These are phyloP conservation scores for Drosophila putrida DNA, from an alignment of 2,888 invertebrate genomes.

Conservation along the genomic window DNA sequence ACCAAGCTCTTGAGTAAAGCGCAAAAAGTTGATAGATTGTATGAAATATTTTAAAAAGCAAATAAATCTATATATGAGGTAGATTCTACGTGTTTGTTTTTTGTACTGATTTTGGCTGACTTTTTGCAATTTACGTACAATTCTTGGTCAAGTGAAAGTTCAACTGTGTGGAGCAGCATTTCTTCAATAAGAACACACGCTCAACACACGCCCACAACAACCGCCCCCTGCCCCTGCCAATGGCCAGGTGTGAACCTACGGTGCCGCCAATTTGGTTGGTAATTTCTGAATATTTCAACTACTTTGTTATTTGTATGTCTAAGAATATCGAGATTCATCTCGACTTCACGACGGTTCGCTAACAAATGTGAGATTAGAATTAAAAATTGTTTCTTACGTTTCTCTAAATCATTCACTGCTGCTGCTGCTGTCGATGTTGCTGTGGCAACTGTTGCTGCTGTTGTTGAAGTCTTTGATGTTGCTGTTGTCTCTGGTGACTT, in stretches of 20 bases:
- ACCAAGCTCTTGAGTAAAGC: conserved; percentile 12
- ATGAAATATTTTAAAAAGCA: background rate
- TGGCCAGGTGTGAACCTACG: conserved; percentile 45
- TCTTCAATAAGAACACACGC: conserved; percentile 20
- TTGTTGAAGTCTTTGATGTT: conserved; percentile 23
- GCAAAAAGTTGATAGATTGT: conserved; percentile 11
- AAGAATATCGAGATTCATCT: conserved; percentile 21
- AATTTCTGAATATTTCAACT: conserved; percentile 70
- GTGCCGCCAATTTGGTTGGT: conserved; percentile 75
- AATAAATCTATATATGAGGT: background rate
- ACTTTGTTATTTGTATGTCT: conserved; percentile 59
- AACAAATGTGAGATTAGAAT: conserved; percentile 75
- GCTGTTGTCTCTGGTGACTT: conserved; percentile 59
- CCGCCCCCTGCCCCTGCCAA: conserved; percentile 40
- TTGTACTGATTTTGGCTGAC: background rate
- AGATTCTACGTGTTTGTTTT: background rate
- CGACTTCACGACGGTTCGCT: conserved; percentile 55
- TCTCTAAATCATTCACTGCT: conserved; percentile 82
- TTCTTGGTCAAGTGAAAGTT: conserved; percentile 16
- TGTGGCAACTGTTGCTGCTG: conserved; percentile 38
- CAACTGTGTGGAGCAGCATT: conserved; percentile 29
- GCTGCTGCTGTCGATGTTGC: conserved; percentile 37
- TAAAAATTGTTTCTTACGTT: conserved; percentile 84
- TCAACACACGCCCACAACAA: conserved; percentile 38
- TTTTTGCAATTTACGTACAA: conserved; percentile 39